Evolutionary conservation across 2,888 invertebrate species (phyloP), one percentile per base, ranked within the genome.

Genomic region (Galeruca laticollis): DNA sequence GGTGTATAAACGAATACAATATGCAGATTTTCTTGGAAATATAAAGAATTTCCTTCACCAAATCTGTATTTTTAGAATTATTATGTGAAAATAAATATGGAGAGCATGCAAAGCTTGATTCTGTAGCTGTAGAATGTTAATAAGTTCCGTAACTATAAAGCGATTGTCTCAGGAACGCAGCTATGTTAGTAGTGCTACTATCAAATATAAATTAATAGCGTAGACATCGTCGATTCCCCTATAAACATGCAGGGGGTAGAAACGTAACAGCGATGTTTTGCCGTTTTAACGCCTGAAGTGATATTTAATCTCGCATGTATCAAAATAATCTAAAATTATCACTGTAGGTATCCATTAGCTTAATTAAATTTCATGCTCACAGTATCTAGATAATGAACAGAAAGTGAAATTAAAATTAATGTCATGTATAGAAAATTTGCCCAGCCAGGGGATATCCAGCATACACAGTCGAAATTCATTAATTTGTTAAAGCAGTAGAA

Each of bases 281-380:
- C 62, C 59, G 26, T 61, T 49, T 35, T 15, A 66, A 62, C 65
- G 68, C 71, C 68, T 65, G 68, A 60, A 63, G 71, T 60, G 56
- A 69, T 65, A 64, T 69, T 69, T 62, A 65, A 68, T 71, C 68
- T 70, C 59, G 57, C 68, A 68, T 71, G 68, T 68, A 68, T 71
- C 71, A 68, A 68, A 71, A 71, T 71, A 68, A 71, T 71, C 71
- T 70, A 68, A 64, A 70, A 71, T 71, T 57, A 65, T 65, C 65
- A 64, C 71, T 65, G 57, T 64, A 68, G 65, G 65, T 59, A 57
- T 71, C 65, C 71, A 71, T 71, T 71, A 68, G 66, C 61, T 62
- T 71, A 57, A 71, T 71, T 71, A 63, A 65, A 68, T 70, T 67
- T 62, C 62, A 70, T 63, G 70, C 67, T 62, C 63, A 52, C 67